These are phyloP conservation scores for Otolemur crassicaudatus DNA, from an alignment of 2,797 vertebrate species.

Conservation along the genomic window DNA sequence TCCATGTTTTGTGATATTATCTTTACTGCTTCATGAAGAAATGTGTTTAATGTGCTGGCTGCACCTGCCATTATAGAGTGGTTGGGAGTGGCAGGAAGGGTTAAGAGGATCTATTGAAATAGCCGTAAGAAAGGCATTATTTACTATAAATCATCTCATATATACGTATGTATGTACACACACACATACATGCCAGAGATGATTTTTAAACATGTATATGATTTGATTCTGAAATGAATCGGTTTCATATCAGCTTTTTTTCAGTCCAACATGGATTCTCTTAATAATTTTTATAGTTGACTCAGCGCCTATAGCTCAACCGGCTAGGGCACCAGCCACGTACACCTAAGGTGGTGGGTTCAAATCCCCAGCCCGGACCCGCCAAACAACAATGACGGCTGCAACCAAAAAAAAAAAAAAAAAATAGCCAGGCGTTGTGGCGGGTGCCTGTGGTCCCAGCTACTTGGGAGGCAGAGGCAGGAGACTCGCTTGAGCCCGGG, in stretches of 20 bases:
- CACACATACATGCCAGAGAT: too few species aligned
- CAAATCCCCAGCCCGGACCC: too few species aligned
- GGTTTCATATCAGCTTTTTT: not conserved
- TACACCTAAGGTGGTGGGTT: too few species aligned
- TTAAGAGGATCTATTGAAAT: not conserved
- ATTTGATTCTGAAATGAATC: not conserved
- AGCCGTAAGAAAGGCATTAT: not conserved
- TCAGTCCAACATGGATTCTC: not conserved
- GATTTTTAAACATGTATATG: not conserved
- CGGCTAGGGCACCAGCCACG: too few species aligned
- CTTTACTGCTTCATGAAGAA: not conserved
- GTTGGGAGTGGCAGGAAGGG: not conserved
- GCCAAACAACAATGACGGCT: too few species aligned
- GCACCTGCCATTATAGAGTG: not conserved
- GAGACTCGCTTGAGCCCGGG: too few species aligned
- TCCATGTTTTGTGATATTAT: not conserved
- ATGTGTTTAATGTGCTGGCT: not conserved
- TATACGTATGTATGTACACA: not conserved
- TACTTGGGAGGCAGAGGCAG: too few species aligned
- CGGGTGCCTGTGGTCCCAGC: too few species aligned
- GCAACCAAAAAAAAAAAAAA: too few species aligned
- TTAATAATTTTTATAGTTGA: not conserved
- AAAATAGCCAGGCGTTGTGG: too few species aligned
- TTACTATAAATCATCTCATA: not conserved
- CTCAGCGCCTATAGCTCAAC: too few species aligned